Base-by-base conservation (phyloP, 2,888 invertebrate species). In the Caenorhabditis zanzibari region DNA sequence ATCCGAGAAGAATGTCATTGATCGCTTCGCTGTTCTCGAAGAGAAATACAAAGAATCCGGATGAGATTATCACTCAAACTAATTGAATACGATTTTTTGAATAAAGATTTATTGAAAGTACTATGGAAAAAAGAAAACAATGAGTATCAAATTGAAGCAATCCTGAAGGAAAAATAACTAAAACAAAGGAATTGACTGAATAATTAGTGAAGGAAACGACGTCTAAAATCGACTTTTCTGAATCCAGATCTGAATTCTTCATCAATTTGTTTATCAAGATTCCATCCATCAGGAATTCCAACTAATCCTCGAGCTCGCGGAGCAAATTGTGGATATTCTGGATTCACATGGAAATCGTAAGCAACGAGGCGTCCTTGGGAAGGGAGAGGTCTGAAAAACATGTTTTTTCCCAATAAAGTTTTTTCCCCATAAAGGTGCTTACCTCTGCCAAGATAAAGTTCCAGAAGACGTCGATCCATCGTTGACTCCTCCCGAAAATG, bases 201-300 rank as follows among this genome's bases (percentile, higher is more conserved):
- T n/a, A 35, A 38, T 32, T 19, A 79, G 19, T 71, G 35, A 22
- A 61, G 28, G 7, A 44, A 35, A 14, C 66, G 59, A 5, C 68
- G 32, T 72, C 73, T 66, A 59, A 80, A 81, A 47, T 81, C 68
- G 10, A 63, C 75, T 14, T 35, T 56, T 54, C 76, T 32, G 61
- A 82, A 82, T 16, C 83, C 83, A 9, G 38, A 24, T 64, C 69
- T 26, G 76, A 84, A 84, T 32, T 84, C 80, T 38, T 81, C 84
- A 47, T 86, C 86, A 14, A 86, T 54, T 41, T 54, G 63, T 61
- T 77, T 80, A 47, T 85, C 75, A 1, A 66, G 41, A 59, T 85
- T 85, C 85, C 85, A 85, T 38, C 85, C 85, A 24, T 85, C 83
- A 5, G 86, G 86, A n/a, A 85, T 83, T 54, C 83, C 79, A 9